phyloP scores from a whole-genome alignment of 2,888 invertebrate species.

The Cephus sareptanus region DNA sequence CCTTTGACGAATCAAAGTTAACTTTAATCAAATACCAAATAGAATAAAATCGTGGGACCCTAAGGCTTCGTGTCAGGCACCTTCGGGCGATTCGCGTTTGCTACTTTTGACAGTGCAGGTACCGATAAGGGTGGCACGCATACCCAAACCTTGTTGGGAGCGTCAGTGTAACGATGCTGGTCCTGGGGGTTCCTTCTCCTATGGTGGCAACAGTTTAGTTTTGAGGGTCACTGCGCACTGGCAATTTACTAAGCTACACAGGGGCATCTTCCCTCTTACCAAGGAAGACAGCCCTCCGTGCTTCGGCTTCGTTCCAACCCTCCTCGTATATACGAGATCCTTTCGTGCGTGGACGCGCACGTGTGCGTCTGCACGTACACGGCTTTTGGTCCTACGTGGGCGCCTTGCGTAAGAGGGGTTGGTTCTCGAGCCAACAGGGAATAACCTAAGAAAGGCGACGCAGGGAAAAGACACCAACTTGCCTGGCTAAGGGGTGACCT shows the following conservation, averaged over 20 bases:
- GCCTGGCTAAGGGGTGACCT: slow-evolving; percentile 19
- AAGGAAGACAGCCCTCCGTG: slow-evolving; percentile 10
- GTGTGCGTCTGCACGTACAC: neutral
- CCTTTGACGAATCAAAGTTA: slow-evolving; percentile 42
- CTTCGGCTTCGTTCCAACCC: slow-evolving; percentile 9
- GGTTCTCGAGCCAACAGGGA: neutral
- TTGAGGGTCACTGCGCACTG: slow-evolving; percentile 50
- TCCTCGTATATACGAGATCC: slow-evolving; percentile 2
- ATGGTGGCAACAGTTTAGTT: slow-evolving; percentile 39
- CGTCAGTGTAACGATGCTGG: neutral
- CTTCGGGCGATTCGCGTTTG: neutral
- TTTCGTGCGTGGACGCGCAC: neutral
- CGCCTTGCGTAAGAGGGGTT: neutral
- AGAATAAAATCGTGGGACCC: slow-evolving; percentile 39
- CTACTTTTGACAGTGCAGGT: slow-evolving; percentile 9
- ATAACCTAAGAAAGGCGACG: slow-evolving; percentile 21
- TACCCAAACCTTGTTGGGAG: neutral
- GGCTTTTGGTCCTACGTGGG: neutral
- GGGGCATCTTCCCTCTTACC: neutral
- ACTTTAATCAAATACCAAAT: slow-evolving; percentile 57
- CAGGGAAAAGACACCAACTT: slow-evolving; percentile 29
- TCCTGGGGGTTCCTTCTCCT: neutral
- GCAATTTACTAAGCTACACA: slow-evolving; percentile 38
- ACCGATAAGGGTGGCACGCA: neutral
- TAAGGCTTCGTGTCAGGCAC: slow-evolving; percentile 8